These are phyloP conservation scores for Junonia oenone DNA, from an alignment of 2,888 invertebrate genomes.

Conservation along the genomic window DNA sequence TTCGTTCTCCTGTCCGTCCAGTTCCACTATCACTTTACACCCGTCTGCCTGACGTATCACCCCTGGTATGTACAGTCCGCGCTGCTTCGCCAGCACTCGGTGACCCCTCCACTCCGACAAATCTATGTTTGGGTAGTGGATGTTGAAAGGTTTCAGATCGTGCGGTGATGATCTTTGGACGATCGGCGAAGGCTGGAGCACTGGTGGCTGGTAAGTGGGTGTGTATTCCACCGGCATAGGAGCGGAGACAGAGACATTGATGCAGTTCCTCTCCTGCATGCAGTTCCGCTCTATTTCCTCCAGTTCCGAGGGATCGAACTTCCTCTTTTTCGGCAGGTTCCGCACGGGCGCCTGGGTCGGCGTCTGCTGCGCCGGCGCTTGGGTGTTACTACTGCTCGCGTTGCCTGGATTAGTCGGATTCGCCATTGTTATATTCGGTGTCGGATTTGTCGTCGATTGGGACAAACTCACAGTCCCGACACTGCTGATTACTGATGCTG, in stretches of 20 bases:
- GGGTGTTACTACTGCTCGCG: constrained; percentile 50
- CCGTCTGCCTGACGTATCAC: constrained; percentile 88
- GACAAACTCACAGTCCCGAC: constrained; percentile 78
- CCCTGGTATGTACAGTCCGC: constrained; percentile 91
- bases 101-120: constrained; percentile 96
- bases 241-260: constrained; percentile 40
- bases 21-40: constrained; percentile 87
- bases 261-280: constrained; percentile 37
- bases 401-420: constrained; percentile 68
- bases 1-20: constrained; percentile 87
- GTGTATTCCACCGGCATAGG: constrained; percentile 53
- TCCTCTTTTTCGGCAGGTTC: constrained; percentile 96
- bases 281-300: constrained; percentile 83
- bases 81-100: constrained; percentile 92
- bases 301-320: constrained; percentile 88
- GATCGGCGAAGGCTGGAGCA: constrained; percentile 60
- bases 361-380: constrained; percentile 50
- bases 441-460: constrained; percentile 59
- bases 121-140: constrained; percentile 84
- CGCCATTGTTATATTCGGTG: constrained; percentile 66
- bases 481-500: constrained; percentile 80
- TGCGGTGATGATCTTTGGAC: constrained; percentile 76
- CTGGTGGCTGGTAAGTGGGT: constrained; percentile 48
- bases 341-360: constrained; percentile 81
- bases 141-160: constrained; percentile 66